Evolutionary conservation across 2,888 invertebrate genomes (phyloP).

Genomic region (Heteropelma amictum): DNA sequence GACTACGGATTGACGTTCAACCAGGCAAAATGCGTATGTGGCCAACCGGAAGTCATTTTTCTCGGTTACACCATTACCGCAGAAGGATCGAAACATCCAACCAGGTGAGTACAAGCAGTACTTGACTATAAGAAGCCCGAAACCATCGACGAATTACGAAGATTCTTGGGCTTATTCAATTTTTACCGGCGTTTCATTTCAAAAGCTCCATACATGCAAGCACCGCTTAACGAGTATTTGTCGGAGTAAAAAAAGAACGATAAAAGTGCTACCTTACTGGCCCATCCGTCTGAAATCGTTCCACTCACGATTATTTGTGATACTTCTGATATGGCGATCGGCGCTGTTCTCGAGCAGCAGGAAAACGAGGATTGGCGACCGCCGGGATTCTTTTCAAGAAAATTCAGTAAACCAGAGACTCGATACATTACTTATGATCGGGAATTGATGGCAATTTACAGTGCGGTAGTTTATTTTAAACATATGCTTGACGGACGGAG

Average conservation of each 20-base stretch:
- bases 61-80: constrained; percentile 53
- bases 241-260: constrained; percentile 43
- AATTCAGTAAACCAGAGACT: not conserved
- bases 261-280: constrained; percentile 40
- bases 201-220: constrained; percentile 29
- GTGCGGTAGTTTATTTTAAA: not conserved
- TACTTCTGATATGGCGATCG: constrained; percentile 58
- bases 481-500: constrained; percentile 1
- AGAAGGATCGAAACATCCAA: constrained; percentile 49
- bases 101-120: constrained; percentile 54
- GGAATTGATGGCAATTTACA: constrained; percentile 7
- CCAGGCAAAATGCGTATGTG: constrained; percentile 54
- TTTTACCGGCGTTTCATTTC: constrained; percentile 43
- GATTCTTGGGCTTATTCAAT: constrained; percentile 44
- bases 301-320: constrained; percentile 43
- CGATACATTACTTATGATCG: constrained; percentile 17
- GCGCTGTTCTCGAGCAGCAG: constrained; percentile 5
- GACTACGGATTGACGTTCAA: constrained; percentile 56
- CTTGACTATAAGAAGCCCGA: constrained; percentile 41
- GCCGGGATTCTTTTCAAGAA: constrained; percentile 12
- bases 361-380: constrained; percentile 1
- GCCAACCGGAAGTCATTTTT: constrained; percentile 44
- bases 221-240: constrained; percentile 34
- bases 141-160: constrained; percentile 33
- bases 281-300: constrained; percentile 39